Evolutionary conservation across 2,113 vertebrate species (phyloP).

Genomic region (Ptilonorhynchus violaceus): DNA sequence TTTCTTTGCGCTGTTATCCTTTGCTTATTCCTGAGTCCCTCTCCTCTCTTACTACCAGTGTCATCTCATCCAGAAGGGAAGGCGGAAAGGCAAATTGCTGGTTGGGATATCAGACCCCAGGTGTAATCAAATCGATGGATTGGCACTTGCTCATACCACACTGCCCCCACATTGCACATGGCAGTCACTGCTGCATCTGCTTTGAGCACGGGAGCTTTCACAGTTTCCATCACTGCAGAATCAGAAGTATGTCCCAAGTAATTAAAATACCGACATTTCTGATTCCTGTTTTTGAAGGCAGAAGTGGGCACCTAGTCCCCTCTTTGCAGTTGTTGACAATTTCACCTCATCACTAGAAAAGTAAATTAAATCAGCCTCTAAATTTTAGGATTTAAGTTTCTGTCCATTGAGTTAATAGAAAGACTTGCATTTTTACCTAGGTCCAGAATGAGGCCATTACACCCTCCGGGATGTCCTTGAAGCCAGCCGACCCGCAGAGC

Average conservation of each 20-base stretch:
- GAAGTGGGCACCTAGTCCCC: not conserved
- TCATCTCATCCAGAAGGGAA: not conserved
- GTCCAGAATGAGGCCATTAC: not conserved
- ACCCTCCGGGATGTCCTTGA: not conserved
- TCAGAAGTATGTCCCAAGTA: not conserved
- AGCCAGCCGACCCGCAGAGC: not conserved
- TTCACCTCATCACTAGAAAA: not conserved
- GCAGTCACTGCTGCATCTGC: not conserved
- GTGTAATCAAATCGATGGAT: not conserved
- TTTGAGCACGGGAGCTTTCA: not conserved
- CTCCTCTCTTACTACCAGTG: not conserved
- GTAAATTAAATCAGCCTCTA: not conserved
- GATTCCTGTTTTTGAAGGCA: not conserved
- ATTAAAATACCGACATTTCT: not conserved
- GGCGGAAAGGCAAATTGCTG: not conserved
- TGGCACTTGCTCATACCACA: not conserved
- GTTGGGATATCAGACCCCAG: not conserved
- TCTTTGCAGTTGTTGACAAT: not conserved
- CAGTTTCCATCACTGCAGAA: not conserved
- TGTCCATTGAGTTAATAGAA: not conserved
- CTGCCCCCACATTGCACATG: not conserved
- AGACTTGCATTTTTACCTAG: not conserved
- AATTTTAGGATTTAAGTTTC: not conserved
- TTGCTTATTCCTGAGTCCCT: not conserved
- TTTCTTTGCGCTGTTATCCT: not conserved